Evolutionary conservation across 2,888 invertebrate species (phyloP), one percentile per base, ranked within the genome.

Genomic region (Troides oblongomaculatus): DNA sequence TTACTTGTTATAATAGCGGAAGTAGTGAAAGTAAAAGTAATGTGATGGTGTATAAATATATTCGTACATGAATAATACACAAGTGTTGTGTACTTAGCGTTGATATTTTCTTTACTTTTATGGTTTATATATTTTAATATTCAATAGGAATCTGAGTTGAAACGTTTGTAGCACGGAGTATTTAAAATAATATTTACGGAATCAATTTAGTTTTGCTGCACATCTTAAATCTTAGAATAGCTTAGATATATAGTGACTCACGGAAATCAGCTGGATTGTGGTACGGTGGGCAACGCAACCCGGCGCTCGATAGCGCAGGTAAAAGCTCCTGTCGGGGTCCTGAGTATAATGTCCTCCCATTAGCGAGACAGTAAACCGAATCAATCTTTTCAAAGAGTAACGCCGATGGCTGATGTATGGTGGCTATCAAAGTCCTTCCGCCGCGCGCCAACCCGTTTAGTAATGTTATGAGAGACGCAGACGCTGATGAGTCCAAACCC

Each of bases 201-300:
- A 10, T 10, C 1, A 39, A 39, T 10, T 39, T 39, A 39, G 39
- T 10, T 39, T 39, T 39, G 5, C 6, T 39, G 1, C 10, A 10
- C 10, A 10, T 39, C 1, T 8, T 10, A 39, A 39, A 39, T 39
- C 6, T 39, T 1, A 39, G 8, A 10, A 0, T 39, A 39, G 39
- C 1, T 23, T 57, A 21, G n/a, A 12, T 58, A 46, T 65, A 63
- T n/a, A 61, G 62, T 70, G 2, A 94, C 96, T 95, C 92, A 98
- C 98, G 93, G 88, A 97, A 99, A 92, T 99, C 99, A 14, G 99
- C 98, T 0, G 99, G 99, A 86, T 99, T 99, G 88, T 99, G 98
- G 82, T 98, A 99, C 23, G 96, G 93, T 2, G 99, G 99, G 84
- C 99, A 99, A 36, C 94, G 90, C 17, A 98, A 91, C 18, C 95